Conservation (phyloP, 1,140 invertebrate species). For the Hestina assimilis region DNA sequence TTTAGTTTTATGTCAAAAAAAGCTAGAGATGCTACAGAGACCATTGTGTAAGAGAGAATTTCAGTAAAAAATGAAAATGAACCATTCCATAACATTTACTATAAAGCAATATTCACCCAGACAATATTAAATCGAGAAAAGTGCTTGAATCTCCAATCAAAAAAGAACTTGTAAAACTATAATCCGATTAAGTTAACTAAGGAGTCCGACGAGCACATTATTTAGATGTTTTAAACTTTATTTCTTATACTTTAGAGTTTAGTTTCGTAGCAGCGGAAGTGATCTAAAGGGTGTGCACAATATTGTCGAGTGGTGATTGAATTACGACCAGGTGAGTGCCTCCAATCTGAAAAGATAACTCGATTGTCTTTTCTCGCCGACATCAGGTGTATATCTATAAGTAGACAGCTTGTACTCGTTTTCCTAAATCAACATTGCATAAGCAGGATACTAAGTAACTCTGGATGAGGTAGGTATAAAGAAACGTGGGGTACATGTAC, state of each 20-base stretch:
- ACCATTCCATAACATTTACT: not conserved
- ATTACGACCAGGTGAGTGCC: slow-evolving; percentile 14
- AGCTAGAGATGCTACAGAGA: no score
- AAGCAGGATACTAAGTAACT: no score
- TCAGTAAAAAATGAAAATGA: no score
- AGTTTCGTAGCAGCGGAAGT: not conserved
- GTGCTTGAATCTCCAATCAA: slow-evolving; percentile 1
- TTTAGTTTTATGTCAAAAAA: no score
- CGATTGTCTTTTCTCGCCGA: slow-evolving; percentile 9
- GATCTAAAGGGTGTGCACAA: slow-evolving; percentile 14
- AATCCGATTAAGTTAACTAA: slow-evolving; percentile 19
- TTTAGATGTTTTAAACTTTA: not conserved
- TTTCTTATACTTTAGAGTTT: not conserved
- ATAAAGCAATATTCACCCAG: not conserved
- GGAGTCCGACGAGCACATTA: not conserved
- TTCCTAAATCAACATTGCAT: no score
- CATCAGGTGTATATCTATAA: not conserved
- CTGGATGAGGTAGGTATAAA: no score
- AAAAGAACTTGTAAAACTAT: slow-evolving; percentile 11
- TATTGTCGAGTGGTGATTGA: slow-evolving; percentile 22
- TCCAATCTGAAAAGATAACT: slow-evolving; percentile 20
- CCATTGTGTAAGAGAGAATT: no score
- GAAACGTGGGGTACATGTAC: no score
- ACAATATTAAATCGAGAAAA: not conserved
- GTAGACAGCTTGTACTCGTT: not conserved